Evolutionary conservation across 2,888 invertebrate genomes (phyloP).

Genomic region (Proisotoma minuta): DNA sequence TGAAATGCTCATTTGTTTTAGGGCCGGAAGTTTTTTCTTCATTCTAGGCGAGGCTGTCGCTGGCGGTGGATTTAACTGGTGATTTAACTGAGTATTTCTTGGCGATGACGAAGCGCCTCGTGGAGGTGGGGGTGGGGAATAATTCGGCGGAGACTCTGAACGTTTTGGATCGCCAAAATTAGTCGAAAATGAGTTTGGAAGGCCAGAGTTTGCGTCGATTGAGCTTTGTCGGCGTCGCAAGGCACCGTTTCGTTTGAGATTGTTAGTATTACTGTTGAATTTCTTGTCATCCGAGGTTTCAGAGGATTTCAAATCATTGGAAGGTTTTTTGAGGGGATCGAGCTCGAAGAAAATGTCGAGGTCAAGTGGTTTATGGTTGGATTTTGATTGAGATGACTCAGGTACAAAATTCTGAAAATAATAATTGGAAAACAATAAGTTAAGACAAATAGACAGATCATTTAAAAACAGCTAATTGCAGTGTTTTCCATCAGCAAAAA

Average conservation of each 20-base stretch:
- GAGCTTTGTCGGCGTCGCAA: too few relatives aligned
- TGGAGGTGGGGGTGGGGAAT: constrained; percentile 45
- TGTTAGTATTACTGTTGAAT: too few relatives aligned
- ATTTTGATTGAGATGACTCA: too few relatives aligned
- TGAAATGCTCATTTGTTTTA: constrained; percentile 46
- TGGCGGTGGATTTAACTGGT: constrained; percentile 28
- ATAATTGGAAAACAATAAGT: not conserved
- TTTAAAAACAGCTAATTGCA: too few relatives aligned
- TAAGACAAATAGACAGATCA: too few relatives aligned
- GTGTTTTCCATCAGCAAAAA: too few relatives aligned
- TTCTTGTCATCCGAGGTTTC: too few relatives aligned
- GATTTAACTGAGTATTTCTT: constrained; percentile 34
- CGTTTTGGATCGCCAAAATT: constrained; percentile 32
- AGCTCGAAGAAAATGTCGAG: constrained; percentile 92
- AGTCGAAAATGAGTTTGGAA: constrained; percentile 45
- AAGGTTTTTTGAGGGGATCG: too few relatives aligned
- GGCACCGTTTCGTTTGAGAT: too few relatives aligned
- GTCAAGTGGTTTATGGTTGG: too few relatives aligned
- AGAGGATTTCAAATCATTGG: too few relatives aligned
- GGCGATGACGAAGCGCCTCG: constrained; percentile 13
- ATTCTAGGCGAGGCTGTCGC: constrained; percentile 24
- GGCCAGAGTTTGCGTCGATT: constrained; percentile 50
- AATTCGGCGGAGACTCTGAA: constrained; percentile 42
- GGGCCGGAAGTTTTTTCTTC: constrained; percentile 43
- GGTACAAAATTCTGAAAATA: constrained; percentile 42